These are phyloP conservation scores for Lampropteryx suffumata DNA, from an alignment of 2,888 invertebrate genomes.

Conservation along the genomic window DNA sequence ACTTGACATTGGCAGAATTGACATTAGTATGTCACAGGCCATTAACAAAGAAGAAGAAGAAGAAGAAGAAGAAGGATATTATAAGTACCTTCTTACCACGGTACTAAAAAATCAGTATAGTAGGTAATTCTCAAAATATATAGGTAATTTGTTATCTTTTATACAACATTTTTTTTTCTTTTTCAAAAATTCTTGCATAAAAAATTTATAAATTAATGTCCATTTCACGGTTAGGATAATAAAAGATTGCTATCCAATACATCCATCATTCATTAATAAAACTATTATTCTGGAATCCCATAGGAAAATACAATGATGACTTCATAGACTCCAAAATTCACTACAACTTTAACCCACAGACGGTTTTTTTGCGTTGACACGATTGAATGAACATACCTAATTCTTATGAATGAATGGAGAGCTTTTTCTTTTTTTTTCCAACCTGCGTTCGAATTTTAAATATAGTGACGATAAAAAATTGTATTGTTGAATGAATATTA, in stretches of 20 bases:
- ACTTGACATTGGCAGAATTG: too few relatives aligned
- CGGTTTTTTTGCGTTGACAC: conserved; percentile 53
- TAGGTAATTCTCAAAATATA: too few relatives aligned
- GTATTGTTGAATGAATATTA: conserved; percentile 72
- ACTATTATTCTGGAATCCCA: conserved; percentile 55
- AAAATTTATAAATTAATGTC: conserved; percentile 20
- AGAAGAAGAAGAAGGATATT: too few relatives aligned
- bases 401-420: conserved; percentile 59
- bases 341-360: conserved; percentile 30
- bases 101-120: too few relatives aligned
- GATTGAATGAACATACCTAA: conserved; percentile 47
- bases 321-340: conserved; percentile 57
- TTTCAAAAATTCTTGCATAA: conserved; percentile 5
- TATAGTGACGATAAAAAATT: conserved; percentile 69
- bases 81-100: too few relatives aligned
- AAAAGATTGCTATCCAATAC: conserved; percentile 56
- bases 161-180: too few relatives aligned
- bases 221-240: conserved; percentile 43
- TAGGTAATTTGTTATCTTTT: too few relatives aligned
- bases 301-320: conserved; percentile 71
- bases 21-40: too few relatives aligned
- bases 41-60: too few relatives aligned
- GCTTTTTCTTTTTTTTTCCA: conserved; percentile 57
- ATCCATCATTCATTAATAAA: conserved; percentile 48
- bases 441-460: conserved; percentile 60